Evolutionary conservation across 2,113 vertebrate species (phyloP).

Genomic region (Neodon shergylaensis): DNA sequence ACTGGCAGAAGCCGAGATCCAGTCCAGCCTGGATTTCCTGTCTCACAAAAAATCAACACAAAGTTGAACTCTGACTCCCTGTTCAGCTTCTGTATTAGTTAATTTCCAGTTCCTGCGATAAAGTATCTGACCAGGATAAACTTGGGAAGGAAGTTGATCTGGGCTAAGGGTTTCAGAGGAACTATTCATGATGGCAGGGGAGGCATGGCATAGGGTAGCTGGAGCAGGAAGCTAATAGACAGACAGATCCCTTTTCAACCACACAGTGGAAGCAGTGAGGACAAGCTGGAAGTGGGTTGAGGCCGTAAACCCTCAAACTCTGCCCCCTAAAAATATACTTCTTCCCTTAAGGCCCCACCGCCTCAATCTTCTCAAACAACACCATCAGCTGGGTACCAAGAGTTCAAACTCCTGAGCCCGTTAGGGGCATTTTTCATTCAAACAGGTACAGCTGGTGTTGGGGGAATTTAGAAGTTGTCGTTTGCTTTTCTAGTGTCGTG

Average conservation of each 20-base stretch:
- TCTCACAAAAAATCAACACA: not conserved
- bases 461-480: not conserved
- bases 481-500: not conserved
- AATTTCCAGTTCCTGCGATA: not conserved
- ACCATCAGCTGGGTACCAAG: not conserved
- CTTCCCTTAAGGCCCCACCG: not conserved
- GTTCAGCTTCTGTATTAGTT: not conserved
- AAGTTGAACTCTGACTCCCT: not conserved
- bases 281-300: not conserved
- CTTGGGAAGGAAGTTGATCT: not conserved
- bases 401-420: not conserved
- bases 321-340: not conserved
- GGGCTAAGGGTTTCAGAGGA: not conserved
- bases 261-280: not conserved
- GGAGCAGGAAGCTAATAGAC: not conserved
- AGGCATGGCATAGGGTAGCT: not conserved
- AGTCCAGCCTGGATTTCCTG: not conserved
- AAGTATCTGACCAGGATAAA: not conserved
- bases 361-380: not conserved
- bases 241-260: not conserved
- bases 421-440: not conserved
- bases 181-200: not conserved
- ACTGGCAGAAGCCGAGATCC: not conserved
- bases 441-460: not conserved
- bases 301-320: not conserved